A percentile compares a stretch with the other conserved stretches of the same genome.
Evolutionary conservation across 2,888 invertebrate species (phyloP).

Genomic region (Acholoe squamosa): DNA sequence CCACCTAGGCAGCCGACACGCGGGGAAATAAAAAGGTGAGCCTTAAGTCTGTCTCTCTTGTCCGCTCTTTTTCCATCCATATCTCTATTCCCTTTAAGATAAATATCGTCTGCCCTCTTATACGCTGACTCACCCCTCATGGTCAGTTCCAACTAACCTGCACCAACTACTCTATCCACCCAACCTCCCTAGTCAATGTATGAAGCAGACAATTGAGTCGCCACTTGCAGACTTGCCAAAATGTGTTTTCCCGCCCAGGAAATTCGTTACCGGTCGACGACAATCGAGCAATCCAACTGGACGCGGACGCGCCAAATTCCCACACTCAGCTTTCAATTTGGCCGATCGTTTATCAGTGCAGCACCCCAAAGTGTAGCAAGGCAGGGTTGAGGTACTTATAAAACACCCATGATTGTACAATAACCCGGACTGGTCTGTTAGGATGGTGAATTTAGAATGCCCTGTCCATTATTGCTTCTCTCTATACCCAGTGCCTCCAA

Average conservation of each 20-base stretch:
- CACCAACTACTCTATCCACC: too few species aligned
- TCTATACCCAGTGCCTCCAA: too few species aligned
- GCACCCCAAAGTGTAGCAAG: background rate
- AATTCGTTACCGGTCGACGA: background rate
- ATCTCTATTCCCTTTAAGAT: too few species aligned
- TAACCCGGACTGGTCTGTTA: background rate
- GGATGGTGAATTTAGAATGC: background rate
- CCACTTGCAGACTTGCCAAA: background rate
- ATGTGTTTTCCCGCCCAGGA: background rate
- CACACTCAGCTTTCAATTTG: background rate
- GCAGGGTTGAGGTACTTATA: background rate
- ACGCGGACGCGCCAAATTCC: background rate
- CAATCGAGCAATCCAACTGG: constrained; percentile 28
- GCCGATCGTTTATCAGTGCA: constrained; percentile 10
- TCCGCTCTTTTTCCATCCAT: background rate
- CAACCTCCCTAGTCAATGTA: too few species aligned
- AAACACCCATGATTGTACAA: background rate
- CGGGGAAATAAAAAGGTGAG: background rate
- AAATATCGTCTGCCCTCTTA: too few species aligned
- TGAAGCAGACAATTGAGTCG: background rate
- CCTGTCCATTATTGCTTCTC: too few species aligned
- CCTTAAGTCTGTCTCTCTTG: background rate
- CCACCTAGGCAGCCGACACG: background rate
- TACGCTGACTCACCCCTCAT: too few species aligned
- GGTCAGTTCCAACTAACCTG: too few species aligned